phyloP scores from a whole-genome alignment of 2,888 invertebrate species.

The Ecdyonurus torrentis region DNA sequence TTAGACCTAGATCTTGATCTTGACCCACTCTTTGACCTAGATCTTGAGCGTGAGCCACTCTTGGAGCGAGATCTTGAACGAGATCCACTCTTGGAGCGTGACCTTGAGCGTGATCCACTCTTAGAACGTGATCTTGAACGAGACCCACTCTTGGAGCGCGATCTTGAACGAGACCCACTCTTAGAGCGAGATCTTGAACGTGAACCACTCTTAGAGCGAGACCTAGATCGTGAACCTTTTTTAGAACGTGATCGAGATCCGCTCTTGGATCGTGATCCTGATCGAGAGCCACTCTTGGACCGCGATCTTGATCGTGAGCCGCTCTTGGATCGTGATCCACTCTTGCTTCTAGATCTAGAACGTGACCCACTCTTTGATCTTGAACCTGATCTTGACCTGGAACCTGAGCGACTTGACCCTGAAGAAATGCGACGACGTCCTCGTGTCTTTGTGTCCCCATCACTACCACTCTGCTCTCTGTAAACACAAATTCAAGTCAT shows the following conservation, averaged over 20 bases:
- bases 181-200: slow-evolving; percentile 13
- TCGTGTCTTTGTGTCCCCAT: slow-evolving; percentile 14
- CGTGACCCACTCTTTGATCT: slow-evolving; percentile 33
- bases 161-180: slow-evolving; percentile 16
- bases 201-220: slow-evolving; percentile 13
- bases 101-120: slow-evolving; percentile 22
- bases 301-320: slow-evolving; percentile 22
- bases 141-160: slow-evolving; percentile 28
- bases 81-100: slow-evolving; percentile 24
- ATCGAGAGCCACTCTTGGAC: slow-evolving; percentile 27
- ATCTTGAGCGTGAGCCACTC: slow-evolving; percentile 28
- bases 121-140: slow-evolving; percentile 22
- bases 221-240: slow-evolving; percentile 23
- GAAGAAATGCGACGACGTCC: slow-evolving; percentile 13
- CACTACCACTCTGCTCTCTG: slow-evolving; percentile 18
- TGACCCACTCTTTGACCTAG: slow-evolving; percentile 15
- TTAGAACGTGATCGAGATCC: slow-evolving; percentile 23
- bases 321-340: slow-evolving; percentile 17
- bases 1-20: too few relatives aligned
- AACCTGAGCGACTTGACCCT: slow-evolving; percentile 13
- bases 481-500: slow-evolving; percentile 8
- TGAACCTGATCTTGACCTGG: slow-evolving; percentile 14
- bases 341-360: slow-evolving; percentile 30
- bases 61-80: slow-evolving; percentile 27
- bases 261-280: slow-evolving; percentile 21